Percentiles rank a stretch among this genome's conserved stretches.
These are phyloP conservation scores for Betta splendens DNA, from an alignment of 2,797 vertebrate genomes.

Conservation along the genomic window DNA sequence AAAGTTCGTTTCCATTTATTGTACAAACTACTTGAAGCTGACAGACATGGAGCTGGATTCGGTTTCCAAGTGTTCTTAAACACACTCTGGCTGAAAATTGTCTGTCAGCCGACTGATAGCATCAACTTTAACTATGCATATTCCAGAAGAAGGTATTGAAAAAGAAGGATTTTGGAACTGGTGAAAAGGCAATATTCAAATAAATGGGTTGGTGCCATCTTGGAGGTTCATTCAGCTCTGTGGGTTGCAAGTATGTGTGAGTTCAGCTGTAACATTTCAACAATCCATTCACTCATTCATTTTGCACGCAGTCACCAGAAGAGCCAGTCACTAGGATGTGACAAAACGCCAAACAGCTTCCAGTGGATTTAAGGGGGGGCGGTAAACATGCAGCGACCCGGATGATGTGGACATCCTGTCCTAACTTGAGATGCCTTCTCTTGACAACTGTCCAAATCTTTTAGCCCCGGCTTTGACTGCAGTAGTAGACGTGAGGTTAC, in stretches of 20 bases:
- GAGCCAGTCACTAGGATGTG: neutral
- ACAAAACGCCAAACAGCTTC: neutral
- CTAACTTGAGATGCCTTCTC: neutral
- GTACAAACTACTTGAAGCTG: neutral
- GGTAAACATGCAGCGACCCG: neutral
- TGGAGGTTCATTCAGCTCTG: neutral
- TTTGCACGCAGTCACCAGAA: neutral
- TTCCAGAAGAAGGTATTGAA: too few species aligned
- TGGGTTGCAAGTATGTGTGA: neutral
- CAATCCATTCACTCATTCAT: neutral
- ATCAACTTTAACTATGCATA: too few species aligned
- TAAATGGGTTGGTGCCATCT: neutral
- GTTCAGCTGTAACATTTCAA: neutral
- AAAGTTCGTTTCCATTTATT: neutral
- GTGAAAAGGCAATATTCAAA: too few species aligned
- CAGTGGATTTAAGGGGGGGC: neutral
- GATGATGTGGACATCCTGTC: conserved; percentile 2
- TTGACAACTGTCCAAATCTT: conserved; percentile 13
- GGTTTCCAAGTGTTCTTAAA: too few species aligned
- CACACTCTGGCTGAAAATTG: too few species aligned
- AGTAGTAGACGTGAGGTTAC: too few species aligned
- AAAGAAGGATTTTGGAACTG: too few species aligned
- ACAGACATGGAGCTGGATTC: too few species aligned
- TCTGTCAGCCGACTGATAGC: too few species aligned
- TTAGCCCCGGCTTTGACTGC: neutral